A percentile compares a stretch with the other conserved stretches of the same genome.
Conservation (phyloP, 2,113 vertebrate genomes). For the Ptyas mucosa region DNA sequence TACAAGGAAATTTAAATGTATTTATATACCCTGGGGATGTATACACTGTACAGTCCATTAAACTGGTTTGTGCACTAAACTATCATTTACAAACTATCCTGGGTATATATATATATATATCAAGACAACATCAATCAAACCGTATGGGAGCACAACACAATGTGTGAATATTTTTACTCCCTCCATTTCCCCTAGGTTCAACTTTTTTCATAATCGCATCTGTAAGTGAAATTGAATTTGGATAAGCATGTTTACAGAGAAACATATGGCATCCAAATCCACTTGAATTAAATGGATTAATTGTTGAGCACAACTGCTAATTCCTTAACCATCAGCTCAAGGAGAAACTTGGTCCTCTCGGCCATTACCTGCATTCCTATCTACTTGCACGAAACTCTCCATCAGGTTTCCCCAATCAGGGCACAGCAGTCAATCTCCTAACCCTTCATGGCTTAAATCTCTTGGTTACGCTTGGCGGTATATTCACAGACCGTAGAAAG, state of each 20-base stretch:
- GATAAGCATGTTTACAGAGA: background rate
- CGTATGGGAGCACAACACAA: background rate
- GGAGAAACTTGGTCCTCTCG: background rate
- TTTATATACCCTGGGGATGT: background rate
- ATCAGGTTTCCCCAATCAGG: background rate
- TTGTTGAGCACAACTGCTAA: background rate
- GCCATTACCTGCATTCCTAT: background rate
- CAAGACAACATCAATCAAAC: background rate
- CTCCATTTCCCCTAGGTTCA: background rate
- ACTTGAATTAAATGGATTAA: background rate
- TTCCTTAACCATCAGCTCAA: background rate
- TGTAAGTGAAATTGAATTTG: background rate
- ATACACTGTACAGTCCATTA: background rate
- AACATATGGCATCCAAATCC: background rate
- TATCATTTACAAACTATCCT: background rate
- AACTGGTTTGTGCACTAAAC: background rate
- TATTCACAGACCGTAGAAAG: background rate
- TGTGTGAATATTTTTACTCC: background rate
- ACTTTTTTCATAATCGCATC: background rate
- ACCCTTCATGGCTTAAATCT: background rate
- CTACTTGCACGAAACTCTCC: background rate
- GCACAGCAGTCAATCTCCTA: background rate
- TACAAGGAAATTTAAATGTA: background rate
- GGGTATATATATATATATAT: background rate
- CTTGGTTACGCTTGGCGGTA: background rate